These are phyloP conservation scores for Trachythela sp. DNA, from an alignment of 64 coral and sea anemone genomes.

Conservation along the genomic window DNA sequence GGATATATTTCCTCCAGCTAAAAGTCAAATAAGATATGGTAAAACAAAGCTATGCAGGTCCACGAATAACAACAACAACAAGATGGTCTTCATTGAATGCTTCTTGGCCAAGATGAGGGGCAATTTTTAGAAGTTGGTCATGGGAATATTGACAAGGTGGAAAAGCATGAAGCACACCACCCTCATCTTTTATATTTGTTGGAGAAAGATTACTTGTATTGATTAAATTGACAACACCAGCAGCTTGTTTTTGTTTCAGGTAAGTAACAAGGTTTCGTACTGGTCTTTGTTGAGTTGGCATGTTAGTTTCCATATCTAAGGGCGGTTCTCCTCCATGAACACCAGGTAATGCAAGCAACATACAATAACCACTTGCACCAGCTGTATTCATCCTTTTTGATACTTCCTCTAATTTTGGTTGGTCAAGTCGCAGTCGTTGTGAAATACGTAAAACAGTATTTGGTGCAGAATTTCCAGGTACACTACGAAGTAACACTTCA, in stretches of 20 bases:
- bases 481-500: slow-evolving; percentile 8
- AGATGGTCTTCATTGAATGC: slow-evolving; percentile 98
- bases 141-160: slow-evolving; percentile 98
- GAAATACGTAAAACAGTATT: slow-evolving; percentile 20
- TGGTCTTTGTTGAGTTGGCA: slow-evolving; percentile 26
- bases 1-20: neutral
- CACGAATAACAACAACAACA: slow-evolving; percentile 97
- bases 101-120: slow-evolving; percentile 96
- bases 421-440: slow-evolving; percentile 7
- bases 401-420: slow-evolving; percentile 19
- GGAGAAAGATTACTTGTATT: slow-evolving; percentile 60
- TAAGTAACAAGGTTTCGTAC: slow-evolving; percentile 22
- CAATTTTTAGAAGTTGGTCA: slow-evolving; percentile 96
- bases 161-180: slow-evolving; percentile 98
- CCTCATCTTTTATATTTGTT: slow-evolving; percentile 72
- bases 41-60: slow-evolving; percentile 54
- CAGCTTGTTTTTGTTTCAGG: slow-evolving; percentile 24
- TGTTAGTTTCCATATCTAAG: slow-evolving; percentile 13
- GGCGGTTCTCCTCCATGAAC: slow-evolving; percentile 14
- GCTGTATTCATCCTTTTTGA: slow-evolving; percentile 24
- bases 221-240: slow-evolving; percentile 95
- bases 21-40: neutral
- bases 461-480: slow-evolving; percentile 9
- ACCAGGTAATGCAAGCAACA: slow-evolving; percentile 29
- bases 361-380: slow-evolving; percentile 22